phyloP scores from a whole-genome alignment of 2,113 vertebrate species.

The Rhinogobius similis region DNA sequence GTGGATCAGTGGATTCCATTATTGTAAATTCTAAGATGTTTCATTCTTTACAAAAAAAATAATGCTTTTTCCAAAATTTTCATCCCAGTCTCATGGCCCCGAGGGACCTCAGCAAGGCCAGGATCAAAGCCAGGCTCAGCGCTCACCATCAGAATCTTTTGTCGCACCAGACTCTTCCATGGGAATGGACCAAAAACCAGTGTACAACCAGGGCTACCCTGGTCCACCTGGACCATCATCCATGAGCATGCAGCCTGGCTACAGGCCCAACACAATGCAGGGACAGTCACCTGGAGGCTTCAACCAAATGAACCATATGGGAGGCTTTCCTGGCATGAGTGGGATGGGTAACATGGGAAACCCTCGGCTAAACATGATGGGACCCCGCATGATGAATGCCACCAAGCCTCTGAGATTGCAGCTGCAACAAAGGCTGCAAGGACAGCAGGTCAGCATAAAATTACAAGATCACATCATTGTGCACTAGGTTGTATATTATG shows the following conservation, averaged over 20 bases:
- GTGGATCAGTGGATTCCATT: too few relatives aligned
- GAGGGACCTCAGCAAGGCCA: slow-evolving; percentile 51
- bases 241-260: slow-evolving; percentile 83
- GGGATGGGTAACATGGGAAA: slow-evolving; percentile 81
- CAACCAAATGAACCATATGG: slow-evolving; percentile 75
- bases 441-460: slow-evolving; percentile 87
- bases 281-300: slow-evolving; percentile 83
- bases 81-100: slow-evolving; percentile 51
- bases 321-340: slow-evolving; percentile 74
- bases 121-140: slow-evolving; percentile 48
- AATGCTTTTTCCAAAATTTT: neutral
- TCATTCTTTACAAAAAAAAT: neutral
- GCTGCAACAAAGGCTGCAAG: slow-evolving; percentile 94
- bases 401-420: slow-evolving; percentile 92
- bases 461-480: neutral
- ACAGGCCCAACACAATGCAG: slow-evolving; percentile 76
- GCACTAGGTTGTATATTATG: neutral
- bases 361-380: slow-evolving; percentile 83
- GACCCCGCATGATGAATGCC: slow-evolving; percentile 85
- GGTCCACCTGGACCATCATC: slow-evolving; percentile 82
- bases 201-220: slow-evolving; percentile 86
- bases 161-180: slow-evolving; percentile 84
- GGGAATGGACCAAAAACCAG: slow-evolving; percentile 87
- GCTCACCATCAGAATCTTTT: slow-evolving; percentile 80
- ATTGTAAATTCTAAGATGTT: too few relatives aligned